A percentile compares a stretch with the other conserved stretches of the same genome.
Evolutionary conservation across 2,113 vertebrate species (phyloP).

Genomic region (Capra hircus): DNA sequence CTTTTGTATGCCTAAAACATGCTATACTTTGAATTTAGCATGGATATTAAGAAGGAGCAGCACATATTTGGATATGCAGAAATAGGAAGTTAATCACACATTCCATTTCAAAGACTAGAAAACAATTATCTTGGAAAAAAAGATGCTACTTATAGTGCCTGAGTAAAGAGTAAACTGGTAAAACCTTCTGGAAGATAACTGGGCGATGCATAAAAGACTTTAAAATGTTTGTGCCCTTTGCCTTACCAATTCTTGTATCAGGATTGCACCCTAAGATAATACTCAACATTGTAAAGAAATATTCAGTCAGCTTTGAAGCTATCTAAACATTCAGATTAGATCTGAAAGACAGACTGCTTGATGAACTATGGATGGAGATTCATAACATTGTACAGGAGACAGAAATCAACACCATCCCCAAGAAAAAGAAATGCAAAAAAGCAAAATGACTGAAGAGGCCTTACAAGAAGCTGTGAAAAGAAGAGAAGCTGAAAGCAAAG

Average conservation of each 20-base stretch:
- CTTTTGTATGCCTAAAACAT: background rate
- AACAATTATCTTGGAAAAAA: background rate
- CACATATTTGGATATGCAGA: background rate
- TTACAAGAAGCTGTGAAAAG: too few species aligned
- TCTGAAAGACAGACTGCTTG: too few species aligned
- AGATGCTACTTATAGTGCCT: background rate
- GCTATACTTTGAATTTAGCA: background rate
- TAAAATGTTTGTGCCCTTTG: background rate
- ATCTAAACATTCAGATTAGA: background rate
- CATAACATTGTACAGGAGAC: accelerated
- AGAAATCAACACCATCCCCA: too few species aligned
- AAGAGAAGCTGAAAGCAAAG: too few species aligned
- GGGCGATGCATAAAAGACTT: background rate
- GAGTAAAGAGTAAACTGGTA: background rate
- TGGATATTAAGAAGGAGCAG: background rate
- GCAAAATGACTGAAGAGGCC: too few species aligned
- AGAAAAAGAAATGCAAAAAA: too few species aligned
- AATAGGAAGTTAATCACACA: background rate
- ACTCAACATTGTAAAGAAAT: background rate
- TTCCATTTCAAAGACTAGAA: background rate
- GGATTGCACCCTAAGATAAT: background rate
- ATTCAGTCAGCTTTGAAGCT: background rate
- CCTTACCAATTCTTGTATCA: background rate
- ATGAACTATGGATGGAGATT: too few species aligned
- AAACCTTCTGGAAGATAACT: background rate